Conservation (phyloP, 2,888 invertebrate genomes). For the Hirudinaria manillensis region DNA sequence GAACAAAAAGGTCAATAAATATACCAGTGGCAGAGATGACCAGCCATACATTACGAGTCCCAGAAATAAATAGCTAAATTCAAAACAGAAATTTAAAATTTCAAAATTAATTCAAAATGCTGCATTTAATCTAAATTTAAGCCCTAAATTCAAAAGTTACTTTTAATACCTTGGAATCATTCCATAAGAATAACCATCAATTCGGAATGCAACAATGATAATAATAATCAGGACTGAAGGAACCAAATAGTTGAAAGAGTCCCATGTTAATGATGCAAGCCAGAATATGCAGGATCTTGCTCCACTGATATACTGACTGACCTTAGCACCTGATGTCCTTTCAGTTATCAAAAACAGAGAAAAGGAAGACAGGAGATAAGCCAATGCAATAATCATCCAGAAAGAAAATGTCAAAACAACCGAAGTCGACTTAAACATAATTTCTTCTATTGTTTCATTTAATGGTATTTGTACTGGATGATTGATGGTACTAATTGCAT, state of each 20-base stretch:
- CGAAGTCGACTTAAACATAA: slow-evolving; percentile 17
- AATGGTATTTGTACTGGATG: slow-evolving; percentile 62
- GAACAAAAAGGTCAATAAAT: slow-evolving; percentile 66
- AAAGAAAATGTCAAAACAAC: slow-evolving; percentile 36
- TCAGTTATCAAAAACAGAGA: slow-evolving; percentile 62
- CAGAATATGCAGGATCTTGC: slow-evolving; percentile 53
- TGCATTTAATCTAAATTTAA: no score
- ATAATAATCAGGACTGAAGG: slow-evolving; percentile 49
- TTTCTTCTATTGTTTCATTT: slow-evolving; percentile 20
- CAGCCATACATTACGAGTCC: slow-evolving; percentile 64
- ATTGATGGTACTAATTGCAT: slow-evolving; percentile 60
- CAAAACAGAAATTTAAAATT: no score
- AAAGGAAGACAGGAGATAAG: slow-evolving; percentile 55
- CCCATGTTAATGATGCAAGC: slow-evolving; percentile 55
- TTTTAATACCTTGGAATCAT: slow-evolving; percentile 40
- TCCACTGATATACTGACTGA: slow-evolving; percentile 53
- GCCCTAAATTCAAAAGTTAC: slow-evolving; percentile 1
- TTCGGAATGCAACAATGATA: slow-evolving; percentile 50
- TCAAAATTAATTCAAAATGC: no score
- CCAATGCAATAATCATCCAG: slow-evolving; percentile 45
- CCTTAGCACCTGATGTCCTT: slow-evolving; percentile 55
- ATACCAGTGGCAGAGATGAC: slow-evolving; percentile 64
- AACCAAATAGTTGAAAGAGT: slow-evolving; percentile 52
- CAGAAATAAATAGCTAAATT: slow-evolving; percentile 56
- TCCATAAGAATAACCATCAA: slow-evolving; percentile 44